Conservation (phyloP, 2,888 invertebrate species). For the Clusia tigrina region DNA sequence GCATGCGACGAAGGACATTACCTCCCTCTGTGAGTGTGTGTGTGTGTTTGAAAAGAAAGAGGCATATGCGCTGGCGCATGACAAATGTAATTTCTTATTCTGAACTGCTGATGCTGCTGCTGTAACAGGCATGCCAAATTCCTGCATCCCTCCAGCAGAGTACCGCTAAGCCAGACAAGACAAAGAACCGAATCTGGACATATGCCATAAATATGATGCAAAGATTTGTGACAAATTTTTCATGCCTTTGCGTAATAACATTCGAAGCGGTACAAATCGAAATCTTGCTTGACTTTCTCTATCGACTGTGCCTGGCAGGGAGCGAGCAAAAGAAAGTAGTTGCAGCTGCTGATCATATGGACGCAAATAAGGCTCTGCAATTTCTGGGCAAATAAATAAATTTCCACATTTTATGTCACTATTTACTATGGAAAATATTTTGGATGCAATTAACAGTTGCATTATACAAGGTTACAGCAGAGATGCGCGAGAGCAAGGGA, state of each 20-base stretch:
- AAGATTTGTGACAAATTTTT: slow-evolving; percentile 5
- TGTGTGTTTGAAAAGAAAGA: neutral
- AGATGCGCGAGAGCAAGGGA: neutral
- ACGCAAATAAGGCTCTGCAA: neutral
- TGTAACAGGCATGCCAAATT: neutral
- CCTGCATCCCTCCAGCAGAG: slow-evolving; percentile 35
- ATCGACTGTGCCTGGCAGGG: neutral
- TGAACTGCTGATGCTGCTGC: slow-evolving; percentile 30
- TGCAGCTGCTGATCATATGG: slow-evolving; percentile 14
- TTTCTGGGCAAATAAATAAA: slow-evolving; percentile 36
- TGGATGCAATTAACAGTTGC: neutral
- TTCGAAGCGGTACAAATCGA: neutral
- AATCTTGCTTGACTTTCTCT: neutral
- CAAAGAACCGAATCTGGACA: slow-evolving; percentile 31
- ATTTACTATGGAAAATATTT: neutral
- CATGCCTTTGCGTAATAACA: neutral
- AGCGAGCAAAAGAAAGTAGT: neutral
- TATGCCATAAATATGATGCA: slow-evolving; percentile 12
- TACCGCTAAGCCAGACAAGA: slow-evolving; percentile 16
- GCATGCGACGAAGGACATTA: no score
- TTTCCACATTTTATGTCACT: slow-evolving; percentile 9
- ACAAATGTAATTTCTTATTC: slow-evolving; percentile 56
- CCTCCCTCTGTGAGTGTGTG: no score
- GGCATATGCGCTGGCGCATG: slow-evolving; percentile 38
- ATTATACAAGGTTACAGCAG: neutral